Conservation (phyloP, 2,797 vertebrate species). For the Eulemur coronatus region DNA sequence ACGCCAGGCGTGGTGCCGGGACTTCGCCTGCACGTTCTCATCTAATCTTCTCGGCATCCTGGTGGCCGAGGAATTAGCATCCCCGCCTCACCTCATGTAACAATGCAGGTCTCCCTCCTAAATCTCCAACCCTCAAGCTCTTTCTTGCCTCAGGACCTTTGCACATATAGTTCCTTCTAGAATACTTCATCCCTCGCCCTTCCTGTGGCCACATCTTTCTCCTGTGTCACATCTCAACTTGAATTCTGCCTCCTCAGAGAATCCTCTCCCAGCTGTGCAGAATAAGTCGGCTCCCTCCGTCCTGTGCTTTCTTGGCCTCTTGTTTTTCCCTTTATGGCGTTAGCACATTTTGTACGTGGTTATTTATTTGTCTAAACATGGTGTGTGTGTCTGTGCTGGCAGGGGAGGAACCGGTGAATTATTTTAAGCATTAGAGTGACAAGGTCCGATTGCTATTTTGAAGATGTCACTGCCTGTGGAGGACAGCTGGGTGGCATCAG, state of each 20-base stretch:
- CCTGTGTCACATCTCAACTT: neutral
- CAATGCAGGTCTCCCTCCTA: accelerated
- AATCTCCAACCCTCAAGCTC: neutral
- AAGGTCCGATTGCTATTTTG: neutral
- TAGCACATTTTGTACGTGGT: neutral
- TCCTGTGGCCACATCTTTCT: neutral
- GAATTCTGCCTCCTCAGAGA: neutral
- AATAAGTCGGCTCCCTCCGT: neutral
- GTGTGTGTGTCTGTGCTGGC: accelerated
- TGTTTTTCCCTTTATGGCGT: neutral
- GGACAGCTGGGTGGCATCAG: neutral
- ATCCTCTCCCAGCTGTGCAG: neutral
- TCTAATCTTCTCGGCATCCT: neutral
- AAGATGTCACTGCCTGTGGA: neutral
- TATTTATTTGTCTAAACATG: neutral
- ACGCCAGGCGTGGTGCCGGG: neutral
- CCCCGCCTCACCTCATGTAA: neutral
- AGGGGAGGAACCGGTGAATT: neutral
- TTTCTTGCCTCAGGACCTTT: neutral
- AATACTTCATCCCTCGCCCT: neutral
- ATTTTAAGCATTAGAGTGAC: neutral
- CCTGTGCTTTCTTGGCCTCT: neutral
- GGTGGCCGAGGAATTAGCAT: neutral
- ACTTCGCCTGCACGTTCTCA: neutral
- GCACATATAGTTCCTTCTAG: neutral